Conservation (phyloP, 1,140 invertebrate genomes). For the Rhizoglyphus robini region DNA sequence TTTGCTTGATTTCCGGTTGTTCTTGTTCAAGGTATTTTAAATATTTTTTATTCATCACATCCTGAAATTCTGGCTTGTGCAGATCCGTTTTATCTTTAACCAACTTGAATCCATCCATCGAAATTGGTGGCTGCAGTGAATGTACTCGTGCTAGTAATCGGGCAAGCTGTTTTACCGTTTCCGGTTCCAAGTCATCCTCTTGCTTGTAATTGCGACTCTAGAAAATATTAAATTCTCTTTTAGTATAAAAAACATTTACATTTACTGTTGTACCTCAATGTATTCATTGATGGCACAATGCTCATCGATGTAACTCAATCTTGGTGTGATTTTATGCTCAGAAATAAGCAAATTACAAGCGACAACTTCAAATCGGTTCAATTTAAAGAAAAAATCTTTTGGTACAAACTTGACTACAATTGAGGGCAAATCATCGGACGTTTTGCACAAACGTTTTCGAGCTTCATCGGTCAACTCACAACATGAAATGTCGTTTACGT, state of each 20-base stretch:
- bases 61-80: neutral
- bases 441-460: neutral
- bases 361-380: neutral
- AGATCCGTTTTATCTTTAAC: neutral
- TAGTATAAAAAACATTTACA: neutral
- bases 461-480: neutral
- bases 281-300: neutral
- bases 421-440: neutral
- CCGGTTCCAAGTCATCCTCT: neutral
- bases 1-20: neutral
- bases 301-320: neutral
- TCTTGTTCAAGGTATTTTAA: neutral
- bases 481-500: neutral
- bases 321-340: neutral
- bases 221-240: neutral
- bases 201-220: slow-evolving; percentile 10
- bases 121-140: neutral
- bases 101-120: neutral
- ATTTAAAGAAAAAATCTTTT: neutral
- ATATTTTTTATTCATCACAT: neutral
- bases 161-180: neutral
- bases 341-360: neutral
- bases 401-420: neutral
- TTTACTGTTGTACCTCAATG: neutral
- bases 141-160: neutral